Evolutionary conservation across 2,797 vertebrate genomes (phyloP).

Genomic region (Enteromius thamalakanensis): DNA sequence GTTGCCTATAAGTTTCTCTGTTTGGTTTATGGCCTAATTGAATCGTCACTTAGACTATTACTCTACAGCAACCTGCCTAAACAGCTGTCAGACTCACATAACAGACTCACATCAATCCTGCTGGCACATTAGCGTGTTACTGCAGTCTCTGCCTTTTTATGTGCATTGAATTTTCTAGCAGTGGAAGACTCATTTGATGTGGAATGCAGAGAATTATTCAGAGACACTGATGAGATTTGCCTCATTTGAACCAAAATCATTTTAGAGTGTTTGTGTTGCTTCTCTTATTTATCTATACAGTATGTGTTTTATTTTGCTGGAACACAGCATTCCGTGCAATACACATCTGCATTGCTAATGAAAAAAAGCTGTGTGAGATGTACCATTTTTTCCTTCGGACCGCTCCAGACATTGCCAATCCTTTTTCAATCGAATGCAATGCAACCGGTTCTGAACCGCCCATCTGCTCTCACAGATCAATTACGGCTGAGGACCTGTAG

Average conservation of each 20-base stretch:
- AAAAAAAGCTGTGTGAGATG: neutral
- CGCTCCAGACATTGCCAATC: conserved; percentile 2
- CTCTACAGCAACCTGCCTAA: conserved; percentile 20
- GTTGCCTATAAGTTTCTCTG: conserved; percentile 15
- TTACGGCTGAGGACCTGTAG: conserved; percentile 12
- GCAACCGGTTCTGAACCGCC: conserved; percentile 10
- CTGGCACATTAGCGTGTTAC: conserved; percentile 24
- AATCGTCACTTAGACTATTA: conserved; percentile 15
- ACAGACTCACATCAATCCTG: conserved; percentile 31
- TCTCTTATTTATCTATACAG: conserved; percentile 20
- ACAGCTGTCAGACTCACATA: conserved; percentile 31
- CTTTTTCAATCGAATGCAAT: conserved; percentile 21
- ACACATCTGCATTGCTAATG: neutral
- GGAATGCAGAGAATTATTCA: conserved; percentile 26
- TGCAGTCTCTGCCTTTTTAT: conserved; percentile 33
- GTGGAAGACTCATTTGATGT: conserved; percentile 11
- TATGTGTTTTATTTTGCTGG: neutral
- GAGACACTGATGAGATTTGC: neutral
- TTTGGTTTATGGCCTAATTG: conserved; percentile 17
- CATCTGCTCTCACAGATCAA: conserved; percentile 39
- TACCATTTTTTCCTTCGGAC: conserved; percentile 9
- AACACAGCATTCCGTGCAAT: neutral
- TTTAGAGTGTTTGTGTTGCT: conserved; percentile 20
- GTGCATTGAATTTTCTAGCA: conserved; percentile 39
- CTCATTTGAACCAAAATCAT: neutral